These are phyloP conservation scores for Nasonovia ribisnigri DNA, from an alignment of 2,888 invertebrate species.

Conservation along the genomic window DNA sequence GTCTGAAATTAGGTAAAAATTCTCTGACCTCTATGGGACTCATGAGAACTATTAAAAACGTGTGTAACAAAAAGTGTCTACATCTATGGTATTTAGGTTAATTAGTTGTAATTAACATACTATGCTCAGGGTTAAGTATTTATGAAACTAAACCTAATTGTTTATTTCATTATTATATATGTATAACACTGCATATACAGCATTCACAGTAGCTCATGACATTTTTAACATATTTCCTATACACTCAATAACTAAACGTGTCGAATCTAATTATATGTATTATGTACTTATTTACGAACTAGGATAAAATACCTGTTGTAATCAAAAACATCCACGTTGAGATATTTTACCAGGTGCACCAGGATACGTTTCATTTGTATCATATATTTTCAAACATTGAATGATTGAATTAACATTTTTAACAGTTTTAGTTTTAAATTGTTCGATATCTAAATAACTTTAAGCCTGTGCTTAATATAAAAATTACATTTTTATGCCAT, in stretches of 20 bases:
- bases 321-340: not conserved
- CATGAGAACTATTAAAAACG: constrained; percentile 28
- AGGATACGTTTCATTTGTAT: not conserved
- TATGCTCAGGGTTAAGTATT: constrained; percentile 16
- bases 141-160: not conserved
- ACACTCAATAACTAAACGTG: not conserved
- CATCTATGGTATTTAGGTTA: constrained; percentile 37
- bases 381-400: not conserved
- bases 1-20: not conserved
- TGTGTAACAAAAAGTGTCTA: not conserved
- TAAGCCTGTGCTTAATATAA: not conserved
- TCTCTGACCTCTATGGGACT: not conserved
- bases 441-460: not conserved
- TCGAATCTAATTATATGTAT: too few species aligned
- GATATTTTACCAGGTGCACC: not conserved
- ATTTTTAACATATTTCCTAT: not conserved
- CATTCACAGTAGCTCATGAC: not conserved
- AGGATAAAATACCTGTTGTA: not conserved
- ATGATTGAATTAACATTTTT: not conserved
- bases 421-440: not conserved
- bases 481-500: not conserved
- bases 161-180: not conserved
- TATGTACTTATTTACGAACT: not conserved
- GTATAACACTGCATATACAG: not conserved
- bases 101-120: constrained; percentile 27